Conservation (phyloP, 2,888 invertebrate genomes). For the Mayetiola destructor region DNA sequence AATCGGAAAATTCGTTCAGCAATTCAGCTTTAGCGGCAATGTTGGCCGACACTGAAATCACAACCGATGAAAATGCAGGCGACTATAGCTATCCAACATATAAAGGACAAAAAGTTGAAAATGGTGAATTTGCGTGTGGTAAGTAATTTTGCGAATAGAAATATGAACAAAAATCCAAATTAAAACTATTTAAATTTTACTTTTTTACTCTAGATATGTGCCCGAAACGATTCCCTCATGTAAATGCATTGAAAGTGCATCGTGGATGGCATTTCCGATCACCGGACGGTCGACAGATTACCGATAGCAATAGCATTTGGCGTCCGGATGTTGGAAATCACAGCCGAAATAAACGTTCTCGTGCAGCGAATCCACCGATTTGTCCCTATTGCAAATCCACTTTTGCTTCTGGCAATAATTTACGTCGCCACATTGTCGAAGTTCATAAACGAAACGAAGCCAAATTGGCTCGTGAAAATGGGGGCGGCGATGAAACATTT, state of each 20-base stretch:
- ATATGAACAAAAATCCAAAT: too few species aligned
- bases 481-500: slow-evolving; percentile 26
- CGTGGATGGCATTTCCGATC: slow-evolving; percentile 36
- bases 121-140: slow-evolving; percentile 34
- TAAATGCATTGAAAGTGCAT: slow-evolving; percentile 36
- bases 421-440: slow-evolving; percentile 33
- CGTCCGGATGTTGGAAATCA: slow-evolving; percentile 16
- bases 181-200: too few species aligned
- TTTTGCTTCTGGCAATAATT: slow-evolving; percentile 34
- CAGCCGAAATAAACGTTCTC: neutral
- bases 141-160: too few species aligned
- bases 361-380: slow-evolving; percentile 18
- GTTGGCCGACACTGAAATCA: slow-evolving; percentile 18
- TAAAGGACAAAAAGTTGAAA: slow-evolving; percentile 20
- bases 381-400: slow-evolving; percentile 34
- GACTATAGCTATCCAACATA: slow-evolving; percentile 14
- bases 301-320: slow-evolving; percentile 19
- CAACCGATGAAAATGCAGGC: neutral
- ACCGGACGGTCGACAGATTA: slow-evolving; percentile 33
- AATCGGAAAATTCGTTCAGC: slow-evolving; percentile 24
- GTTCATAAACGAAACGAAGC: slow-evolving; percentile 27
- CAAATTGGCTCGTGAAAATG: slow-evolving; percentile 23
- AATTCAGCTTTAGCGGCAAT: slow-evolving; percentile 33
- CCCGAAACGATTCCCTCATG: slow-evolving; percentile 32
- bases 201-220: too few species aligned